phyloP scores from a whole-genome alignment of 2,888 invertebrate species.

The Metallyticus violacea region DNA sequence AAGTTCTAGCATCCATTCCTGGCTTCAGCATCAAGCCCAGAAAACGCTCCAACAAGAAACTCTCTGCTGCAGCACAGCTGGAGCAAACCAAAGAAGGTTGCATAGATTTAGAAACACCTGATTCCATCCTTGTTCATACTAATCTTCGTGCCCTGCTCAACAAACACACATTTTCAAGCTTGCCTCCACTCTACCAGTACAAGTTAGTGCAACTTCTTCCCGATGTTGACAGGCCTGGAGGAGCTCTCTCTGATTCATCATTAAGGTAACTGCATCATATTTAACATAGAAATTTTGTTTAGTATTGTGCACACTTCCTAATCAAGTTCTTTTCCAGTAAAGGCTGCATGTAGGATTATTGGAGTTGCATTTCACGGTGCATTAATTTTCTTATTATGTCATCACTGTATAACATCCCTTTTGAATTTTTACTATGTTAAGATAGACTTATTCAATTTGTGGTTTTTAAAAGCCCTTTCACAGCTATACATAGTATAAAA shows the following conservation, averaged over 20 bases:
- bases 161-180: constrained; percentile 84
- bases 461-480: too few relatives aligned
- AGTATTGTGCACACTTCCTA: too few relatives aligned
- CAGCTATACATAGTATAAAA: too few relatives aligned
- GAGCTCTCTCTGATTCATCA: constrained; percentile 41
- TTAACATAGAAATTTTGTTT: too few relatives aligned
- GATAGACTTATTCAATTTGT: too few relatives aligned
- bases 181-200: constrained; percentile 88
- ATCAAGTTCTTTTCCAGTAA: too few relatives aligned
- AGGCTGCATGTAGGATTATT: too few relatives aligned
- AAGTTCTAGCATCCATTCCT: constrained; percentile 83
- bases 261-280: constrained; percentile 41
- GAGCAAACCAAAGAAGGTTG: constrained; percentile 91
- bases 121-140: constrained; percentile 90
- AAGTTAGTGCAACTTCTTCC: constrained; percentile 89
- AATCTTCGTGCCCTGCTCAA: constrained; percentile 86
- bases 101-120: constrained; percentile 93
- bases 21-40: constrained; percentile 76
- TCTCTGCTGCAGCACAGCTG: constrained; percentile 88
- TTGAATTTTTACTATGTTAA: too few relatives aligned
- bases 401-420: too few relatives aligned
- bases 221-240: constrained; percentile 72
- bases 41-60: constrained; percentile 75
- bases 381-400: too few relatives aligned
- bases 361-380: too few relatives aligned